A percentile compares a stretch with the other conserved stretches of the same genome.
phyloP scores from a whole-genome alignment of 1,140 invertebrate species.

The Odontomachus brunneus region DNA sequence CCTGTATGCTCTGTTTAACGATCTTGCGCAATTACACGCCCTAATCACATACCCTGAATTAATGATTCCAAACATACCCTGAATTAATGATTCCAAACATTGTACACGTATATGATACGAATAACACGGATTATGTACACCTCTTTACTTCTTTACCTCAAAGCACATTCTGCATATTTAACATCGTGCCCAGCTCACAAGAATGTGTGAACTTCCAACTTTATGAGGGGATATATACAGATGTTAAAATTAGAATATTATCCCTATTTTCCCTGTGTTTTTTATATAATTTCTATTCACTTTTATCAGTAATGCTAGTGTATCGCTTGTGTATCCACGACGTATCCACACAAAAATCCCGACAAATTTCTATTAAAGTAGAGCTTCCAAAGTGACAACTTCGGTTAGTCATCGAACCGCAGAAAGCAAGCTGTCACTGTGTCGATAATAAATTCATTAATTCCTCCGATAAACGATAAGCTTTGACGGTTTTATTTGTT shows the following conservation, averaged over 20 bases:
- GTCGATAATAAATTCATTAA: too few species aligned
- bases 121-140: constrained; percentile 11
- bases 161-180: constrained; percentile 33
- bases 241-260: constrained; percentile 8
- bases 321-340: too few species aligned
- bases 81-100: constrained; percentile 38
- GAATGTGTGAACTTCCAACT: constrained; percentile 38
- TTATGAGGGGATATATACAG: background rate
- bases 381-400: too few species aligned
- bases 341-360: too few species aligned
- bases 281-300: too few species aligned
- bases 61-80: constrained; percentile 20
- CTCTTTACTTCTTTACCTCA: constrained; percentile 24
- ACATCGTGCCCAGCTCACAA: background rate
- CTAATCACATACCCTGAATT: constrained; percentile 42
- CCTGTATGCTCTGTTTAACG: constrained; percentile 21
- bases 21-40: background rate
- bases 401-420: too few species aligned
- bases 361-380: too few species aligned
- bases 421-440: too few species aligned
- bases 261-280: background rate
- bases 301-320: too few species aligned
- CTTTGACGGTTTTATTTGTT: background rate
- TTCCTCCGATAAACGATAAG: background rate
- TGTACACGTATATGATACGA: background rate